These are phyloP conservation scores for Penelope pileata DNA, from an alignment of 2,113 vertebrate species.

Conservation along the genomic window DNA sequence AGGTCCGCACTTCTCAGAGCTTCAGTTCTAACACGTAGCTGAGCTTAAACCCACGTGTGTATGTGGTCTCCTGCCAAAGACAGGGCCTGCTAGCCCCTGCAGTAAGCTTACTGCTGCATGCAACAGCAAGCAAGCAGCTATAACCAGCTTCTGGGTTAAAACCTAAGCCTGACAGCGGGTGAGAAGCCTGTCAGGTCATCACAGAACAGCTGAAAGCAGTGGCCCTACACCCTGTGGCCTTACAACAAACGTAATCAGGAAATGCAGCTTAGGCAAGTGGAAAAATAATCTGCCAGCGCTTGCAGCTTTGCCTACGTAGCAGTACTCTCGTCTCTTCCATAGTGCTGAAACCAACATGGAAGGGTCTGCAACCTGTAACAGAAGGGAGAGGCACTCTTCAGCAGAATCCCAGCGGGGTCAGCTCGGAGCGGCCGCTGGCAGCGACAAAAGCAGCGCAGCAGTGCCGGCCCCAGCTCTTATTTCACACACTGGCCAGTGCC, in stretches of 20 bases:
- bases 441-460: background rate
- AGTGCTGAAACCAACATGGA: background rate
- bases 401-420: background rate
- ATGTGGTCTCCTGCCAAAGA: background rate
- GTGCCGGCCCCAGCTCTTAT: background rate
- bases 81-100: background rate
- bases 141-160: background rate
- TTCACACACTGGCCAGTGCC: background rate
- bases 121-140: background rate
- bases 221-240: background rate
- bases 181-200: background rate
- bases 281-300: background rate
- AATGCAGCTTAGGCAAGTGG: background rate
- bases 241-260: background rate
- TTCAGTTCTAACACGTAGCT: fast-evolving
- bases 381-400: background rate
- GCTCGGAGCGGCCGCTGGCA: fast-evolving
- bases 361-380: background rate
- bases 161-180: background rate
- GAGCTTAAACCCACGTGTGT: background rate
- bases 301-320: background rate
- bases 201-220: background rate
- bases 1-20: fast-evolving
- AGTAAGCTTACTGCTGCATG: background rate
- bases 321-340: background rate